Evolutionary conservation across 2,888 invertebrate genomes (phyloP), one percentile per base, ranked within the genome.

Genomic region (Drosophila maculinotata): DNA sequence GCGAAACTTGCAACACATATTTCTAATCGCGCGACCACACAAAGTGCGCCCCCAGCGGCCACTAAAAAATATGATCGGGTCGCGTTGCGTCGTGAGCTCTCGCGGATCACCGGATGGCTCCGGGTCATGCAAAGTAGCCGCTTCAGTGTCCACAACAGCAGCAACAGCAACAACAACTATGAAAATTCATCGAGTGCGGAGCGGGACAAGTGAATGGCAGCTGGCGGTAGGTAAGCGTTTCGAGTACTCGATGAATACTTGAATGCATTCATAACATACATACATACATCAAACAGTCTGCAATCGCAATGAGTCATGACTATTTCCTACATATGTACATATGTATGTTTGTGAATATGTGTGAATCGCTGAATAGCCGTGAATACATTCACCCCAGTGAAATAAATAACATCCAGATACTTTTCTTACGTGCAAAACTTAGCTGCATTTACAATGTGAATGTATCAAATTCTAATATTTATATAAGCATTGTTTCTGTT

Each of bases 121-220:
- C 54, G 28, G 69, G 79, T 58, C 80, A 66, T 45, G 57, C 74
- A 73, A 83, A 80, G 81, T 77, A 86, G 79, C 87, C 63, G 77
- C 72, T 69, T 68, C 68, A 58, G 48, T 68, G 36, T 57, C 64
- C 36, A 36, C 33, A 66, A 54, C 9, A 20, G 36, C 38, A 36
- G 15, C 12, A 38, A 38, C 17, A 38, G 49, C 45, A 56, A 59
- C 41, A 28, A 49, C 17, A n/a, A 51, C 28, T 14, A 4, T 15
- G 1, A 25, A 12, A 15, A 26, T 28, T 28, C 14, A n/a, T 15
- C n/a, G n/a, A 52, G 38, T 35, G 36, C 31, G 36, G 12, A 10
- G 36, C 20, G 15, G 44, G 36, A 69, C 49, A 70, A 74, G 70
- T 70, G 75, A 69, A 75, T 62, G 41, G 26, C 53, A 49, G 33